phyloP scores from a whole-genome alignment of 2,888 invertebrate species.

The Cancer borealis region DNA sequence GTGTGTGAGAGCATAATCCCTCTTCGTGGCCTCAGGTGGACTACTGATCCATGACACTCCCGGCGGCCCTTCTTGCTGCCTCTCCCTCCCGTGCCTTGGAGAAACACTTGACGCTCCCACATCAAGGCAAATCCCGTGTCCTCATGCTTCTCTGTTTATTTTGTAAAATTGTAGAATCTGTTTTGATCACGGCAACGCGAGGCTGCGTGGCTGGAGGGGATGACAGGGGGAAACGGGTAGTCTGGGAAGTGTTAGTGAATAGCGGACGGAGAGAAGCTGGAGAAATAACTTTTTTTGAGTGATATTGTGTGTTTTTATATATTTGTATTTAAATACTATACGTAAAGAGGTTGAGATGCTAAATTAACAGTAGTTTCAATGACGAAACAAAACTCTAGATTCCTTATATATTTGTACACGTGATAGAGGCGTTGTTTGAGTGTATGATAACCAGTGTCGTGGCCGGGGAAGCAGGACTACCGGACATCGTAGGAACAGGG shows the following conservation, averaged over 20 bases:
- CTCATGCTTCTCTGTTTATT: conserved; percentile 69
- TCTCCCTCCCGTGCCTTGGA: conserved; percentile 42
- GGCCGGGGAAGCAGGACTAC: not conserved
- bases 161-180: conserved; percentile 67
- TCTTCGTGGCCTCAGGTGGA: not conserved
- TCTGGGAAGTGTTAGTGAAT: not conserved
- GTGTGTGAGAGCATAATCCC: not conserved
- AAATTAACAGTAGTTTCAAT: too few species aligned
- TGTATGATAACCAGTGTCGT: not conserved
- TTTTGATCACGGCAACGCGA: conserved; percentile 55
- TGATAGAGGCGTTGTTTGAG: not conserved
- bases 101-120: conserved; percentile 46
- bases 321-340: too few species aligned
- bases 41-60: conserved; percentile 35
- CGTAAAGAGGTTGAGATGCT: too few species aligned
- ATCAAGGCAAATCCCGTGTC: conserved; percentile 61
- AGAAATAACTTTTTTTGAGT: too few species aligned
- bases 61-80: not conserved
- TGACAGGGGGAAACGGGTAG: not conserved
- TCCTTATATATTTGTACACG: not conserved
- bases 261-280: not conserved
- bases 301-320: too few species aligned
- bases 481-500: not conserved
- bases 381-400: not conserved
- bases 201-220: not conserved